Evolutionary conservation across 1,140 invertebrate species (phyloP).

Genomic region (Oedothorax gibbosus): DNA sequence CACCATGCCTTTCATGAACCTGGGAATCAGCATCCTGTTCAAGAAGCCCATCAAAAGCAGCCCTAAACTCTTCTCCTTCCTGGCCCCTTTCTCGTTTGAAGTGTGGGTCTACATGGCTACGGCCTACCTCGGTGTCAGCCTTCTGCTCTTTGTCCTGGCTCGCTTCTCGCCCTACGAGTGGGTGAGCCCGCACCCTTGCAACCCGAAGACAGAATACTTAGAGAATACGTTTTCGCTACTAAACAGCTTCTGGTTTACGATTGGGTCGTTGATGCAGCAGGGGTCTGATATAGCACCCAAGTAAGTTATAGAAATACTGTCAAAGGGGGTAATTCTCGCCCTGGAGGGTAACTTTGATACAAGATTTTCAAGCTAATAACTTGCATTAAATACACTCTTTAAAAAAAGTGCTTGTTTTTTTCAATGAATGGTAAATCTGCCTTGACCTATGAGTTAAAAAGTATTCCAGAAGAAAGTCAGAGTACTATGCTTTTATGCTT

Average conservation of each 20-base stretch:
- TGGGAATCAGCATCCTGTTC: conserved; percentile 84
- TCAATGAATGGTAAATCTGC: too few species aligned
- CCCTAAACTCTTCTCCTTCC: conserved; percentile 85
- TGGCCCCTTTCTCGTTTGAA: conserved; percentile 86
- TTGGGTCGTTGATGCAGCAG: conserved; percentile 95
- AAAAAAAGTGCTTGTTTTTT: too few species aligned
- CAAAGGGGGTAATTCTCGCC: too few species aligned
- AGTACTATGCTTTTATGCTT: too few species aligned
- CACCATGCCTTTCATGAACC: conserved; percentile 74
- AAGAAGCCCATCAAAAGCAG: conserved; percentile 80
- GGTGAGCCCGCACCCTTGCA: conserved; percentile 81
- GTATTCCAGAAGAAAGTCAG: too few species aligned
- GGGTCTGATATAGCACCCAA: conserved; percentile 80
- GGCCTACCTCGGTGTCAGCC: conserved; percentile 90
- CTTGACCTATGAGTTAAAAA: too few species aligned
- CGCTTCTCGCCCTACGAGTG: conserved; percentile 85
- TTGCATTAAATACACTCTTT: too few species aligned
- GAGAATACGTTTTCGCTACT: conserved; percentile 80
- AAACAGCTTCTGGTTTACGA: conserved; percentile 91
- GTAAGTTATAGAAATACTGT: conserved; percentile 63
- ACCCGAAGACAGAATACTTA: conserved; percentile 73
- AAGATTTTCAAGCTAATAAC: too few species aligned
- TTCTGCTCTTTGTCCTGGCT: conserved; percentile 92
- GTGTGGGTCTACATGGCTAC: conserved; percentile 85
- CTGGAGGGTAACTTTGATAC: too few species aligned